Percentiles rank a stretch among this genome's conserved stretches.
Conservation (phyloP, 2,113 vertebrate species). For the Dasypus novemcinctus region DNA sequence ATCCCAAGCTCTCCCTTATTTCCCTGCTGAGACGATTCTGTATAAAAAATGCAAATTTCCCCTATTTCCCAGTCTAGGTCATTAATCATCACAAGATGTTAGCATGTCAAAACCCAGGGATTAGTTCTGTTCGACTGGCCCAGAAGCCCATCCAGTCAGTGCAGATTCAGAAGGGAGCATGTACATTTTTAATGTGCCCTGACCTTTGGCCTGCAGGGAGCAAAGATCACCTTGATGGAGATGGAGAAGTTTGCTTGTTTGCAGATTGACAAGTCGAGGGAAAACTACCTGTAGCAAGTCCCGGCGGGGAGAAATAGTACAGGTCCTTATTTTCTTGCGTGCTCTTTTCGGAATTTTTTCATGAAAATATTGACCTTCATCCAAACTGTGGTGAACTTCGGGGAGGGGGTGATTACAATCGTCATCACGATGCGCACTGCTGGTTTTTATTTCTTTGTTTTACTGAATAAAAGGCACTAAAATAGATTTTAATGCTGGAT, state of each 20-base stretch:
- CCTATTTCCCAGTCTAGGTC: neutral
- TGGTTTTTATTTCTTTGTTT: neutral
- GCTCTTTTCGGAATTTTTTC: neutral
- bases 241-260: neutral
- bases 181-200: rapidly evolving
- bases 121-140: neutral
- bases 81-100: neutral
- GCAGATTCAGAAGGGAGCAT: neutral
- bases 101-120: neutral
- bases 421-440: neutral
- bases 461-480: neutral
- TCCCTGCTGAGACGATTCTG: neutral
- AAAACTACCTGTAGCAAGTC: neutral
- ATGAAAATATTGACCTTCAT: neutral
- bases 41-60: neutral
- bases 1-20: rapidly evolving
- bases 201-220: no score
- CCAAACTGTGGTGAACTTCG: neutral
- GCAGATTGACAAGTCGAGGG: neutral
- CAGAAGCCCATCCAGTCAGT: neutral
- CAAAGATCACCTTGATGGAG: neutral
- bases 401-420: neutral
- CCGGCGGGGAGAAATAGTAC: neutral
- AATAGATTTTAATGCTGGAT: rapidly evolving
- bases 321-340: neutral